A percentile compares a stretch with the other conserved stretches of the same genome.
Evolutionary conservation across 1,140 invertebrate genomes (phyloP).

Genomic region (Drosophila baimaii): DNA sequence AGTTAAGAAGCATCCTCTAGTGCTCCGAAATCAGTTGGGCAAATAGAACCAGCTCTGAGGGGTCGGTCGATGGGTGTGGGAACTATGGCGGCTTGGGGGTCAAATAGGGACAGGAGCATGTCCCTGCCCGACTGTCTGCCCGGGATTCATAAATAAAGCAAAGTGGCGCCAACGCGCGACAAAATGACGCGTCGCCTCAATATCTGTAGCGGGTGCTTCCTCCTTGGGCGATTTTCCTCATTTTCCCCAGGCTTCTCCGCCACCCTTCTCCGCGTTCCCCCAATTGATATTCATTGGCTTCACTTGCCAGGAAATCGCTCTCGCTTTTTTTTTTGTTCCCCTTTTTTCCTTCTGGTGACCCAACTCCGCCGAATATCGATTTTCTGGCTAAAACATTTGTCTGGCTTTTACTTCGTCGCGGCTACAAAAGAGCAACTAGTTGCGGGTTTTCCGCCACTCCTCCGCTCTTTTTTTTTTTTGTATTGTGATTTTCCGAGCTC

Average conservation of each 20-base stretch:
- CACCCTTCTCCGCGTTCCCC: neutral
- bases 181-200: conserved; percentile 67
- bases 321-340: conserved; percentile 4
- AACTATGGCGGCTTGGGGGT: conserved; percentile 15
- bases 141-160: conserved; percentile 76
- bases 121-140: conserved; percentile 52
- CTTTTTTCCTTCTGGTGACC: conserved; percentile 34
- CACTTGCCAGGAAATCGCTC: conserved; percentile 26
- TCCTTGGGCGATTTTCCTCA: conserved; percentile 12
- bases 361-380: conserved; percentile 74
- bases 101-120: conserved; percentile 6
- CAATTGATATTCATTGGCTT: conserved; percentile 80
- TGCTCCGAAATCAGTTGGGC: conserved; percentile 70
- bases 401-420: conserved; percentile 68
- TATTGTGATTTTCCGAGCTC: conserved; percentile 7
- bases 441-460: conserved; percentile 40
- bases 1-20: conserved; percentile 16
- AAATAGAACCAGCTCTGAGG: conserved; percentile 51
- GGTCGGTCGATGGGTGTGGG: conserved; percentile 13
- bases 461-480: neutral
- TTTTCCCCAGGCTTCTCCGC: neutral
- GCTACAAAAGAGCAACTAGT: conserved; percentile 69
- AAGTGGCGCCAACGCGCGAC: conserved; percentile 71
- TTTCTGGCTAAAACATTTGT: conserved; percentile 68
- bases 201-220: conserved; percentile 32